Evolutionary conservation across 2,113 vertebrate genomes (phyloP), one percentile per base, ranked within the genome.

Genomic region (Loxodonta africana): DNA sequence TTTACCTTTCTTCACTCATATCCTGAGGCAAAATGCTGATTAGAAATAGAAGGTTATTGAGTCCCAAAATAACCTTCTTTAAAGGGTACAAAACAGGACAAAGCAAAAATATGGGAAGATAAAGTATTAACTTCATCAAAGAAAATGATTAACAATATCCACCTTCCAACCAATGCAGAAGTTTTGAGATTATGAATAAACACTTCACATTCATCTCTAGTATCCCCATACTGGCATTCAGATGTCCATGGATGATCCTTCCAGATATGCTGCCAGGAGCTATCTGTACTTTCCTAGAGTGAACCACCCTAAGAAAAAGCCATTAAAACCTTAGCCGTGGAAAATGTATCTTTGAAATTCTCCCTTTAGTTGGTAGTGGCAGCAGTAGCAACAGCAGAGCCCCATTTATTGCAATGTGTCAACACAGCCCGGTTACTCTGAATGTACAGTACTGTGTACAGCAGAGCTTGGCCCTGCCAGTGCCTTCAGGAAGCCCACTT

Each of bases 401-500:
- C 82, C 74, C 74, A 48, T 97, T 96, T 83, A 90, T 48, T 93
- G 91, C 62, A 76, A 81, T 5, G 1, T 96, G 94, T 98, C 90
- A 76, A 74, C 87, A 94, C 5, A 28, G 83, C 25, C 65, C 80
- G 53, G 4, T 96, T 65, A 84, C 84, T 95, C 89, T 98, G 92
- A 96, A 97, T 17, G 0, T 92, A 90, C 60, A 92, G 85, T 2
- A 0, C 90, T 71, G 2, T 86, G 93, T 96, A 80, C 51, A 73
- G 84, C 83, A 57, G 65, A 84, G n/a, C 37, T 95, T 94, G 91
- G 85, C 95, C 90, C 33, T 67, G 14, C n/a, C 67, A 81, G 15
- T 65, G 30, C 1, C 0, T 76, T 94, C 46, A 78, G 15, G 95
- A 95, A 96, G 98, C 98, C 97, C 76, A 48, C 65, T 97, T 98